Percentiles rank a stretch among this genome's conserved stretches.
Evolutionary conservation across 2,113 vertebrate species (phyloP).

Genomic region (Arenaria interpres): DNA sequence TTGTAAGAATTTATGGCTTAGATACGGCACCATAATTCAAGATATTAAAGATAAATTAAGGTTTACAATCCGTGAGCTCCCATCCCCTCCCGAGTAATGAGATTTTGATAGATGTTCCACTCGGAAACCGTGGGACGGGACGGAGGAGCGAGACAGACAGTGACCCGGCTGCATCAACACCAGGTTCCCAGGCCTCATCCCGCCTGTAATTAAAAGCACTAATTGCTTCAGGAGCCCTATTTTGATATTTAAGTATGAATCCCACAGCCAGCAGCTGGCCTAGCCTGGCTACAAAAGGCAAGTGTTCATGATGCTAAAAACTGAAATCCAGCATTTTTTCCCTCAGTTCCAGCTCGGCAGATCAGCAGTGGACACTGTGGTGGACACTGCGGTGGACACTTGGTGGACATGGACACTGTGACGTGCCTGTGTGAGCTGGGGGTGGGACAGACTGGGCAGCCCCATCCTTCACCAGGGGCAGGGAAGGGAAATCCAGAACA

Average conservation of each 20-base stretch:
- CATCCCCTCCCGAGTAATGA: slow-evolving; percentile 34
- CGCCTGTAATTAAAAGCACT: neutral
- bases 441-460: neutral
- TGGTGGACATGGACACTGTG: no score
- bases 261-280: neutral
- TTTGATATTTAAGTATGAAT: neutral
- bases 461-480: neutral
- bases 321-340: neutral
- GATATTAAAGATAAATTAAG: slow-evolving; percentile 22
- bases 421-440: neutral
- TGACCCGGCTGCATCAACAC: neutral
- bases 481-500: neutral
- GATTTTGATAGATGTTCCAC: slow-evolving; percentile 42
- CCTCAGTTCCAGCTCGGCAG: neutral
- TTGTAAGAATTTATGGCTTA: slow-evolving; percentile 20
- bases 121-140: neutral
- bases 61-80: slow-evolving; percentile 52
- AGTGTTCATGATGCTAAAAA: neutral
- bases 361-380: no score
- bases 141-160: neutral
- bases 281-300: neutral
- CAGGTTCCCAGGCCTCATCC: neutral
- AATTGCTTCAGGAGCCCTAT: neutral
- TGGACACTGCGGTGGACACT: no score
- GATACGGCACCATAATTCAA: slow-evolving; percentile 3